A percentile compares a stretch with the other conserved stretches of the same genome.
phyloP scores from a whole-genome alignment of 2,888 invertebrate genomes.

The Noctua comes region DNA sequence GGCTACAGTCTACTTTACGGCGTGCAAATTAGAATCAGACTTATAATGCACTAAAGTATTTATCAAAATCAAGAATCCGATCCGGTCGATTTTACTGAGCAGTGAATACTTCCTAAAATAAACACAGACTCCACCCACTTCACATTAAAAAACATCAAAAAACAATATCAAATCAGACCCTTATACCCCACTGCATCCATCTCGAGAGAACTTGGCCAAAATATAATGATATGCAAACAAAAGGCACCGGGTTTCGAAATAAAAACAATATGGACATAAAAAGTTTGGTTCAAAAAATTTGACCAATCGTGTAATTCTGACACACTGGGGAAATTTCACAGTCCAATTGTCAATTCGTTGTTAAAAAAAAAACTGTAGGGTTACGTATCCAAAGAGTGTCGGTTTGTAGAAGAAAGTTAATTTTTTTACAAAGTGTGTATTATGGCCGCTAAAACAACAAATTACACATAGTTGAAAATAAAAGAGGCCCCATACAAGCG shows the following conservation, averaged over 20 bases:
- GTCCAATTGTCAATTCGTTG: conserved; percentile 35
- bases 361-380: neutral
- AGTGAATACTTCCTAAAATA: neutral
- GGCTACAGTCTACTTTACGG: too few species aligned
- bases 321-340: conserved; percentile 54
- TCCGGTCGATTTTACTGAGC: neutral
- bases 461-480: too few species aligned
- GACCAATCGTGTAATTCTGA: conserved; percentile 47
- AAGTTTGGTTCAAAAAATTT: conserved; percentile 32
- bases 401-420: too few species aligned
- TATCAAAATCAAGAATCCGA: too few species aligned
- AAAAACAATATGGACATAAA: conserved; percentile 27
- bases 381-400: neutral
- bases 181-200: too few species aligned
- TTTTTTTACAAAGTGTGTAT: too few species aligned
- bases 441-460: too few species aligned
- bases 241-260: neutral
- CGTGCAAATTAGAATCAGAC: too few species aligned
- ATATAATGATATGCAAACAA: conserved; percentile 28
- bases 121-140: neutral
- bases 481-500: too few species aligned
- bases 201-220: neutral
- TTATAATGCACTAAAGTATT: too few species aligned
- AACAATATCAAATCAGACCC: neutral
- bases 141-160: conserved; percentile 7